A percentile compares a stretch with the other conserved stretches of the same genome.
These are phyloP conservation scores for Passer montanus DNA, from an alignment of 2,113 vertebrate species.

Conservation along the genomic window DNA sequence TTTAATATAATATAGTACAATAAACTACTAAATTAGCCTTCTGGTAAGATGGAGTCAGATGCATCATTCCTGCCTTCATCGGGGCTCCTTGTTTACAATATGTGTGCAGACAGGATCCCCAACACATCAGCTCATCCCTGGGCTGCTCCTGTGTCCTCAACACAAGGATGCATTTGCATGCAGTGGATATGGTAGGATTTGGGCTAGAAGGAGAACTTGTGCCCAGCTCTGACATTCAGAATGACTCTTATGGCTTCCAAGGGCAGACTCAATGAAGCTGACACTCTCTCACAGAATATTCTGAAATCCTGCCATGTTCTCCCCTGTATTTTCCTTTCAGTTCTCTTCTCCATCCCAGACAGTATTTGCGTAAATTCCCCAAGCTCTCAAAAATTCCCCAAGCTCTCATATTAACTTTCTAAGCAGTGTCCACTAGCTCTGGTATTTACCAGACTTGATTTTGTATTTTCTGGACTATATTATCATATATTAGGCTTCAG, in stretches of 20 bases:
- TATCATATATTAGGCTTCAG: not conserved
- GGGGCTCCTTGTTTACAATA: no score
- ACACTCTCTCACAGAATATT: not conserved
- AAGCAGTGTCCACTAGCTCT: not conserved
- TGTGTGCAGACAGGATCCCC: not conserved
- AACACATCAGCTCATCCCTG: rapidly evolving
- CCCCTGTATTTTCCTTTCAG: not conserved
- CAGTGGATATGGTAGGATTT: not conserved
- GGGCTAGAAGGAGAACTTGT: not conserved
- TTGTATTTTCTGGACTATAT: not conserved
- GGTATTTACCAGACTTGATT: not conserved
- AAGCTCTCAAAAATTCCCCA: not conserved
- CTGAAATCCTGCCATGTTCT: not conserved
- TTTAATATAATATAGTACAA: no score
- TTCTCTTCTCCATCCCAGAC: not conserved
- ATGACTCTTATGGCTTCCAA: not conserved
- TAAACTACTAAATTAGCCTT: no score
- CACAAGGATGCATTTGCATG: not conserved
- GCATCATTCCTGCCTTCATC: no score
- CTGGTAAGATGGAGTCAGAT: no score
- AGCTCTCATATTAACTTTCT: not conserved
- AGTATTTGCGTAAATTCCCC: not conserved
- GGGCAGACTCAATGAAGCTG: not conserved
- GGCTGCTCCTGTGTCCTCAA: not conserved
- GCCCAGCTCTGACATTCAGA: not conserved